Evolutionary conservation across 2,113 vertebrate species (phyloP).

Genomic region (Bolborhynchus lineola): DNA sequence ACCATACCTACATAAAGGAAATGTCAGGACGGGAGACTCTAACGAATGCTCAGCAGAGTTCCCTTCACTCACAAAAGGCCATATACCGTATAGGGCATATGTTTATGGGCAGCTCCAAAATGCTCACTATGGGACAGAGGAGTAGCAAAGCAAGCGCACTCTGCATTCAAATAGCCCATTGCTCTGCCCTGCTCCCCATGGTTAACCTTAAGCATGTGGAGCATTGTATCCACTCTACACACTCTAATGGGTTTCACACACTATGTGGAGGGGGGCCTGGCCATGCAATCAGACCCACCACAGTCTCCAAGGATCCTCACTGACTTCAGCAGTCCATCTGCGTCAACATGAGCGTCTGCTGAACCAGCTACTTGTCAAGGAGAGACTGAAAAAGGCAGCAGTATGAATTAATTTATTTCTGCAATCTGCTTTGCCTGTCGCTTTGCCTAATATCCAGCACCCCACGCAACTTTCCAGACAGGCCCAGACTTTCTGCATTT

Average conservation of each 20-base stretch:
- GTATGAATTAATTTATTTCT: conserved; percentile 2
- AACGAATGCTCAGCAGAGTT: background rate
- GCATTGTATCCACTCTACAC: too few species aligned
- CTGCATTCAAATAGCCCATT: background rate
- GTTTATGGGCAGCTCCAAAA: background rate
- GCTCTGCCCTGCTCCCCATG: background rate
- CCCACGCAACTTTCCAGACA: background rate
- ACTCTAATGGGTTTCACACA: background rate
- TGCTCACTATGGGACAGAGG: background rate
- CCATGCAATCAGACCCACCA: background rate
- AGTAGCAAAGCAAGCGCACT: background rate
- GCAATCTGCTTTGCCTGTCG: conserved; percentile 4
- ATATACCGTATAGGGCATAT: background rate
- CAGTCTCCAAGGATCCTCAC: background rate
- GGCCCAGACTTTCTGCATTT: background rate
- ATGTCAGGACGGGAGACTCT: conserved; percentile 22
- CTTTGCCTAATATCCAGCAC: background rate
- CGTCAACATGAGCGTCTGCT: background rate
- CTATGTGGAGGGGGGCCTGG: accelerated
- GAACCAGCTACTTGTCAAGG: background rate
- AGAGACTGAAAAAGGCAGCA: background rate
- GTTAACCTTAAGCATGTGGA: background rate
- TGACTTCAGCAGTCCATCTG: background rate
- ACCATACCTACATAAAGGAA: conserved; percentile 41
- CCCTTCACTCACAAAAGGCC: background rate